Evolutionary conservation across 2,888 invertebrate genomes (phyloP).

Genomic region (Pachliopta kotzebuea): DNA sequence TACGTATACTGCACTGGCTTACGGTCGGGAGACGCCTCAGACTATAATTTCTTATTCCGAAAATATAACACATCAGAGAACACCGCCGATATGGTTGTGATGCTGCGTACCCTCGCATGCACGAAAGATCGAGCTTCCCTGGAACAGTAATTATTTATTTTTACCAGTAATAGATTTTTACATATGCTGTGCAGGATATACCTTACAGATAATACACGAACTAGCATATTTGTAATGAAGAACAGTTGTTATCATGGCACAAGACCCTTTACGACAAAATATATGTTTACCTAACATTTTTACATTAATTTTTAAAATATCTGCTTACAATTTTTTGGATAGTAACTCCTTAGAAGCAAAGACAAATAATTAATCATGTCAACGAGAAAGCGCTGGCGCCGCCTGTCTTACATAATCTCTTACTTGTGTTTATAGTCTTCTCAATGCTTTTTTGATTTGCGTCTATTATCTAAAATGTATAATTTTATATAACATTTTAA

Average conservation of each 20-base stretch:
- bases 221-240: not conserved
- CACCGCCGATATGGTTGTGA: slow-evolving; percentile 79
- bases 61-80: slow-evolving; percentile 81
- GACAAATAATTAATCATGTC: too few relatives aligned
- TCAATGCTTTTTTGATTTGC: not conserved
- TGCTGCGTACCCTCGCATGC: slow-evolving; percentile 75
- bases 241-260: too few relatives aligned
- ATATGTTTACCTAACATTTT: too few relatives aligned
- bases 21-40: slow-evolving; percentile 75
- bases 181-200: not conserved
- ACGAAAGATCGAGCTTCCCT: slow-evolving; percentile 50
- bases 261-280: too few relatives aligned
- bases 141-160: slow-evolving; percentile 45
- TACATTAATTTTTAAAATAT: too few relatives aligned
- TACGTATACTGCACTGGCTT: slow-evolving; percentile 84
- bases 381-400: too few relatives aligned
- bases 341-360: too few relatives aligned
- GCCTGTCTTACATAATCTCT: too few relatives aligned
- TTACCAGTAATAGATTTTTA: not conserved
- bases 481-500: slow-evolving; percentile 9
- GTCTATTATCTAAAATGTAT: not conserved
- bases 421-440: too few relatives aligned
- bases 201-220: not conserved
- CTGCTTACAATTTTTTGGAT: too few relatives aligned
- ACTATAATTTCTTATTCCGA: slow-evolving; percentile 82